Evolutionary conservation across 2,797 vertebrate genomes (phyloP).

Genomic region (Rhinoraja longicauda): DNA sequence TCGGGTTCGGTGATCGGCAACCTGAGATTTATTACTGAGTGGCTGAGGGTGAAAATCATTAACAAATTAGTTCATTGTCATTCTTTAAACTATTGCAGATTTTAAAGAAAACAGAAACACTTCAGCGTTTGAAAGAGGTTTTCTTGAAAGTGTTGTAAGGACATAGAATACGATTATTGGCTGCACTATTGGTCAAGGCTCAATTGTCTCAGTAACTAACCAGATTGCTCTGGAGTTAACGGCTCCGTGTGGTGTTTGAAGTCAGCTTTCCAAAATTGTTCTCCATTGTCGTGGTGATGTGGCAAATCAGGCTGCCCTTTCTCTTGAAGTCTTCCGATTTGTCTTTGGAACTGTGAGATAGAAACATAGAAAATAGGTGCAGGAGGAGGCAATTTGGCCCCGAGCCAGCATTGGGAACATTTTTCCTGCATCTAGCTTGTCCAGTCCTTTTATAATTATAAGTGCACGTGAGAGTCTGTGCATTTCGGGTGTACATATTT

Average conservation of each 20-base stretch:
- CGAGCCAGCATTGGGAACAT: too few species aligned
- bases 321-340: background rate
- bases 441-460: too few species aligned
- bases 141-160: background rate
- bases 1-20: background rate
- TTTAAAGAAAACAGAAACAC: too few species aligned
- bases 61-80: too few species aligned
- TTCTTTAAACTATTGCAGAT: too few species aligned
- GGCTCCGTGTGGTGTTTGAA: background rate
- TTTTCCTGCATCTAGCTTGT: too few species aligned
- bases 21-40: background rate
- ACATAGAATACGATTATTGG: background rate
- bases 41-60: too few species aligned
- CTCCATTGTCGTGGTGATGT: background rate
- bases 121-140: background rate
- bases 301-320: background rate
- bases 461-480: background rate
- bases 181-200: background rate
- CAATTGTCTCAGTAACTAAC: background rate
- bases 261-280: background rate
- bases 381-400: too few species aligned
- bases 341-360: background rate
- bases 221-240: background rate
- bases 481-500: background rate
- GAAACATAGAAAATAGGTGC: too few species aligned